These are phyloP conservation scores for Ecliptopera silaceata DNA, from an alignment of 2,888 invertebrate species.

Conservation along the genomic window DNA sequence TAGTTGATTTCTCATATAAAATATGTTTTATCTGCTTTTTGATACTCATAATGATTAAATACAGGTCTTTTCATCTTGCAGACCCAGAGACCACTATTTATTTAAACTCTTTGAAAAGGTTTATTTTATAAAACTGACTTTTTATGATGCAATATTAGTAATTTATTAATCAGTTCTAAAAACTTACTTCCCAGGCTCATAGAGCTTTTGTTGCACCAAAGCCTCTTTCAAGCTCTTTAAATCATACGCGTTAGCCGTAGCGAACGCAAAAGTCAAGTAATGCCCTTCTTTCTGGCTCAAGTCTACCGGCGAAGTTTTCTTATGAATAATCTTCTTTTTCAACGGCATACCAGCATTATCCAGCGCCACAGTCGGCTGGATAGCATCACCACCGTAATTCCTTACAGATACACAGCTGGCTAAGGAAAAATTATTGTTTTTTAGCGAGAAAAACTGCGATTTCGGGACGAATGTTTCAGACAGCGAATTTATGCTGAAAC, in stretches of 20 bases:
- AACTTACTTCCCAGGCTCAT: conserved; percentile 85
- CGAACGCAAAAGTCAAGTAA: conserved; percentile 89
- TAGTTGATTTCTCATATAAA: no score
- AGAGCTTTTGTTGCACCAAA: conserved; percentile 89
- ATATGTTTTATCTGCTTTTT: no score
- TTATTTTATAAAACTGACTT: no score
- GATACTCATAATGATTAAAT: no score
- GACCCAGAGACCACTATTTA: no score
- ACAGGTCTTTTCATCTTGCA: no score
- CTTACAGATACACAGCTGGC: conserved; percentile 40
- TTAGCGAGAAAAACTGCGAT: conserved; percentile 42
- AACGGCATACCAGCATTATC: conserved; percentile 64
- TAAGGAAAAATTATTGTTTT: conserved; percentile 44
- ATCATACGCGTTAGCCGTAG: conserved; percentile 94
- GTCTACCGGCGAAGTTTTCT: conserved; percentile 62
- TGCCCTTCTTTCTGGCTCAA: conserved; percentile 80
- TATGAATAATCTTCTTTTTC: conserved; percentile 71
- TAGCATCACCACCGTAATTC: conserved; percentile 52
- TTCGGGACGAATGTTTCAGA: conserved; percentile 41
- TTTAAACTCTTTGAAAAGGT: no score
- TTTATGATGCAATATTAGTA: no score
- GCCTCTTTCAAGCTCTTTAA: conserved; percentile 87
- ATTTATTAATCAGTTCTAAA: not conserved
- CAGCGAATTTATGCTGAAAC: conserved; percentile 40
- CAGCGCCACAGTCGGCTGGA: conserved; percentile 54